Evolutionary conservation across 2,797 vertebrate species (phyloP), one percentile per base, ranked within the genome.

Genomic region (Naso thynnoides): DNA sequence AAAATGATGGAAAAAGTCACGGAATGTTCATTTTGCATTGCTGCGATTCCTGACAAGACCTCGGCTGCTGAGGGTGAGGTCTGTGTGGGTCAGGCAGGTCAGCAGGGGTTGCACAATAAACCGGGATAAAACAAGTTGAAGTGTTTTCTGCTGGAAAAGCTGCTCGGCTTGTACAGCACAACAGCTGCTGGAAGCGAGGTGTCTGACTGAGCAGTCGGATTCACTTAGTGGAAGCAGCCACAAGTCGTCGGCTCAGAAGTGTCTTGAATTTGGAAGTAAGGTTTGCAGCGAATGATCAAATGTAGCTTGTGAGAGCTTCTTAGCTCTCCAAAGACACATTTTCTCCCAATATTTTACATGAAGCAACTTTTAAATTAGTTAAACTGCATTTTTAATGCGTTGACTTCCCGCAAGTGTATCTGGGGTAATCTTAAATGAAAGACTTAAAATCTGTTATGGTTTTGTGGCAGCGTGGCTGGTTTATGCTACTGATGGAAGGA

Each of bases 151-250:
- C 52, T 52, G 68, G 52, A 54, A 68, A 19, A 73, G 54, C 29
- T 16, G 73, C 54, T 68, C 73, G 60, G 59, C n/a, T 1, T 38
- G 36, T 57, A 44, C 38, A 62, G 41, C n/a, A 45, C 2, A 44
- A 8, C 65, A 73, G 56, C 56, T 31, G 73, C 73, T 72, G 66
- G 48, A 66, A 74, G 68, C 10, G 8, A 39, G 7, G 11, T 11
- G 31, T 67, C 73, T 67, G 70, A 26, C 70, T 27, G 70, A 83
- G 52, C 53, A 15, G 73, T 73, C 50, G 21, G 44, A 48, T 62
- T 65, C 67, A 64, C 27, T 83, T 24, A 36, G 16, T 52, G 42
- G 18, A 80, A 49, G 54, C 39, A 60, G 39, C 59, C 21, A n/a
- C 42, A 44, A 13, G 44, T 70, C 49, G 62, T 70, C 36, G 60